Evolutionary conservation across 2,888 invertebrate species (phyloP), one percentile per base, ranked within the genome.

Genomic region (Mythimna pallens): DNA sequence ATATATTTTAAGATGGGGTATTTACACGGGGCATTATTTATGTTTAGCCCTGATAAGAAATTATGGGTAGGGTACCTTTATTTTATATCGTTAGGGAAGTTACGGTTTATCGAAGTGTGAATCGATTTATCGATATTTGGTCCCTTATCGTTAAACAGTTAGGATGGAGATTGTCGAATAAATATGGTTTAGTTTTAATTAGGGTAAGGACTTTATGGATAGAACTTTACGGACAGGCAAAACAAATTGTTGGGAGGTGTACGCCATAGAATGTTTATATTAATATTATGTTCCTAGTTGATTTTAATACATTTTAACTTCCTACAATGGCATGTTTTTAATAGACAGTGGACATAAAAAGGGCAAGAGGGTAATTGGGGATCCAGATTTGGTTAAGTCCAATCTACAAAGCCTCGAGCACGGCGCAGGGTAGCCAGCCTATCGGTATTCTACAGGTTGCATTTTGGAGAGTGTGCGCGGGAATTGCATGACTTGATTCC

Each of bases 11-110:
- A 84, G 86, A 86, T 78, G 72, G 88, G 89, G 88, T 89, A 90
- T 85, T 89, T 88, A 88, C 81, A 80, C 78, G 79, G 76, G 81
- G 54, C 55, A 78, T 85, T 89, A 88, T 89, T 89, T 89, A 89
- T 88, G 87, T 82, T 87, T 84, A 85, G 81, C 83, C 78, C 81
- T 85, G 88, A 89, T 88, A 86, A 86, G 86, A 81, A 87, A 81
- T 86, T 86, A 89, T 88, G 84, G 85, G 75, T 54, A 70, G 65
- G 83, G 77, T n/a, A 63, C 81, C 65, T 81, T 81, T 83, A 83
- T 76, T 83, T 85, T 83, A 81, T 85, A 74, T 78, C 65, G 70
- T 72, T 68, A 75, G 55, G 81, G 73, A 61, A 50, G 78, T 76
- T 22, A 63, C 67, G 74, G 65, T 79, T 85, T 83, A 87, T 87